These are phyloP conservation scores for Suricata suricatta DNA, from an alignment of 2,113 vertebrate species.

Conservation along the genomic window DNA sequence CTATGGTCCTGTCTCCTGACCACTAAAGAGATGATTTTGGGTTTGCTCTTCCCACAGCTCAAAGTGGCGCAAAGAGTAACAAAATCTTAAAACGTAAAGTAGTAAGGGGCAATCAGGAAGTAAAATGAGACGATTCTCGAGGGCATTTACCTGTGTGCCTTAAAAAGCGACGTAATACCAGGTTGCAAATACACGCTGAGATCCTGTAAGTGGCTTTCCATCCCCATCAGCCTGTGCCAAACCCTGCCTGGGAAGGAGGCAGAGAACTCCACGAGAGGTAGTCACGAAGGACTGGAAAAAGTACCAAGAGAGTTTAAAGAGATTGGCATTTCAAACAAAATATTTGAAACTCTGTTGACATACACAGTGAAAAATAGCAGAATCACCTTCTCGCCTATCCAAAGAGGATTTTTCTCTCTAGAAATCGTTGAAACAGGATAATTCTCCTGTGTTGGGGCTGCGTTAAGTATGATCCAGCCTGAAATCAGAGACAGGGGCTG, in stretches of 20 bases:
- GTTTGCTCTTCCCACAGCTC: neutral
- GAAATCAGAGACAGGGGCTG: neutral
- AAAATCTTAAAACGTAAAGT: neutral
- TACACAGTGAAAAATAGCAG: neutral
- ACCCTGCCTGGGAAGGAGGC: neutral
- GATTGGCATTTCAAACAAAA: neutral
- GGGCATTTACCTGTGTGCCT: neutral
- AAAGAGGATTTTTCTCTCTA: neutral
- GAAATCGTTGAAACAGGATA: neutral
- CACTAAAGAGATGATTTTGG: neutral
- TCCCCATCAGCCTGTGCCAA: neutral
- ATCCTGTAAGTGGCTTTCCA: neutral
- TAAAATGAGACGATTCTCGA: neutral
- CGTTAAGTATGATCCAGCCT: neutral
- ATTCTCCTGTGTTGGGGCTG: neutral
- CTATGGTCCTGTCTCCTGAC: neutral
- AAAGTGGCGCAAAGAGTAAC: neutral
- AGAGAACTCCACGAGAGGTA: neutral
- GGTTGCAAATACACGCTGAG: neutral
- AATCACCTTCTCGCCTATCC: neutral
- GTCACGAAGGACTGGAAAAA: neutral
- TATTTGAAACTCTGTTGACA: conserved; percentile 9
- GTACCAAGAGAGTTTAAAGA: neutral
- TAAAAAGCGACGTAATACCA: neutral
- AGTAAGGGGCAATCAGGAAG: neutral